These are phyloP conservation scores for Lemur catta DNA, from an alignment of 2,797 vertebrate genomes.

Conservation along the genomic window DNA sequence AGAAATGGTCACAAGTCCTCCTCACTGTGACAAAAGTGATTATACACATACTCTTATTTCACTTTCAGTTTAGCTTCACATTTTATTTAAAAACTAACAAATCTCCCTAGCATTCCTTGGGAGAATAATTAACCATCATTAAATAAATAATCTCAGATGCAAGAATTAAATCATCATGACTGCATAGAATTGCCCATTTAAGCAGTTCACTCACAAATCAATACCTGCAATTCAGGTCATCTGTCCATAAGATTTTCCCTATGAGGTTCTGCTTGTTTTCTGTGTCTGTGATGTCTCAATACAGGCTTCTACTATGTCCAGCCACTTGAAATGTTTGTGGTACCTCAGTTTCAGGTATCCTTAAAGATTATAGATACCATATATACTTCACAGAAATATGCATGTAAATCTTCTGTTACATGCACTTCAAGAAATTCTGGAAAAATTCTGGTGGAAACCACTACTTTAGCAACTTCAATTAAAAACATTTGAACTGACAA, in stretches of 20 bases:
- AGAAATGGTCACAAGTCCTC: not conserved
- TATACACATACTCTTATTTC: not conserved
- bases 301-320: not conserved
- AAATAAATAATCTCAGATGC: not conserved
- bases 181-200: not conserved
- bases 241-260: not conserved
- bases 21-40: not conserved
- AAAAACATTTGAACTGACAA: slow-evolving; percentile 33
- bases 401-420: not conserved
- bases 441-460: slow-evolving; percentile 30
- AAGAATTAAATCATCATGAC: not conserved
- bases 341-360: not conserved
- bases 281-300: not conserved
- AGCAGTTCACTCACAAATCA: not conserved
- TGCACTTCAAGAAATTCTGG: not conserved
- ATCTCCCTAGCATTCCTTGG: not conserved
- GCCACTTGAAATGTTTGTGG: not conserved
- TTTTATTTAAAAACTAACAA: slow-evolving; percentile 41
- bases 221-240: not conserved
- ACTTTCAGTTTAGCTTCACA: not conserved
- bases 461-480: not conserved
- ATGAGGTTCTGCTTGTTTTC: not conserved
- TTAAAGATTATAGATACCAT: not conserved
- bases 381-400: not conserved
- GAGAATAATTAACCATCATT: not conserved